Conservation (phyloP, 2,888 invertebrate species). For the Cerceris rybyensis region DNA sequence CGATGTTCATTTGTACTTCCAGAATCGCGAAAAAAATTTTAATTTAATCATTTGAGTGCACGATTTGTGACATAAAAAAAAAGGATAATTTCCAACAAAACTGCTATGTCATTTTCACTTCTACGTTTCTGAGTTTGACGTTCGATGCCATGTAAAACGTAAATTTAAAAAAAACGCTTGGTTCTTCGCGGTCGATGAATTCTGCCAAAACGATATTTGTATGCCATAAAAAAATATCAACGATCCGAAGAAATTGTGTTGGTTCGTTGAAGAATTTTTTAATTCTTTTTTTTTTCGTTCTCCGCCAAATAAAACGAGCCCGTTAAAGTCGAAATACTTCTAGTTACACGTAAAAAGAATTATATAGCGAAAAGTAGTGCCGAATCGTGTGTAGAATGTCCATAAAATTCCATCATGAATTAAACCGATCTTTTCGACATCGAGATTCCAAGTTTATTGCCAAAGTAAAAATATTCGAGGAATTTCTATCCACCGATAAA, state of each 20-base stretch:
- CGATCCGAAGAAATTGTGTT: not conserved
- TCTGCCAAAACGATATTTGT: too few species aligned
- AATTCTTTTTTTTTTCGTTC: not conserved
- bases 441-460: not conserved
- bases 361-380: slow-evolving; percentile 41
- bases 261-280: not conserved
- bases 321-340: slow-evolving; percentile 39
- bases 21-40: too few species aligned
- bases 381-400: slow-evolving; percentile 28
- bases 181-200: not conserved
- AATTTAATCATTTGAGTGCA: too few species aligned
- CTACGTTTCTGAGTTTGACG: not conserved
- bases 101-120: not conserved
- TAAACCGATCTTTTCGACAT: not conserved
- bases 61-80: too few species aligned
- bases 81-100: too few species aligned
- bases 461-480: not conserved
- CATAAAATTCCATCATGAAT: slow-evolving; percentile 13
- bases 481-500: not conserved
- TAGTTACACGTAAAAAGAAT: slow-evolving; percentile 43
- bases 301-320: slow-evolving; percentile 33
- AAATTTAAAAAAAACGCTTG: not conserved
- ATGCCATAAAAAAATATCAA: too few species aligned
- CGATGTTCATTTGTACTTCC: too few species aligned
- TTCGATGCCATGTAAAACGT: not conserved